A percentile compares a stretch with the other conserved stretches of the same genome.
phyloP scores from a whole-genome alignment of 2,113 vertebrate genomes.

The Nibea albiflora region DNA sequence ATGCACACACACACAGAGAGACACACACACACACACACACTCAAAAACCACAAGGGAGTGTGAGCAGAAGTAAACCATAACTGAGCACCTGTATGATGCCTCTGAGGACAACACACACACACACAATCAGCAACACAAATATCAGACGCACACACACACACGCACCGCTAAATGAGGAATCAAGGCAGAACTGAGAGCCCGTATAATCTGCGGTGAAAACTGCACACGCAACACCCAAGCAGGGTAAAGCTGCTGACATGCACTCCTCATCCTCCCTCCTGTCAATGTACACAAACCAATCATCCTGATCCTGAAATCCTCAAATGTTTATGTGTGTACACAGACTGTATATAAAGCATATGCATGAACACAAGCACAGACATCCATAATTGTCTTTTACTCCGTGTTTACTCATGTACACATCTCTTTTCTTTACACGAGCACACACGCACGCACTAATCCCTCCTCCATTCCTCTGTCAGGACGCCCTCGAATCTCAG shows the following conservation, averaged over 20 bases:
- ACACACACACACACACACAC: constrained; percentile 14
- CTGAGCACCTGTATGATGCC: constrained; percentile 41
- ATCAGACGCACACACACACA: constrained; percentile 19
- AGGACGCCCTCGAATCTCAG: constrained; percentile 37
- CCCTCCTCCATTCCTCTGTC: constrained; percentile 32
- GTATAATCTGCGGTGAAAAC: constrained; percentile 47
- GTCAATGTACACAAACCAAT: constrained; percentile 32
- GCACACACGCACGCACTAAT: constrained; percentile 35
- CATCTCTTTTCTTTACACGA: neutral
- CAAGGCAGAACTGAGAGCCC: constrained; percentile 9
- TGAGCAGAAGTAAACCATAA: constrained; percentile 17
- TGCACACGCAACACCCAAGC: constrained; percentile 27
- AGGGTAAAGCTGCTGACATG: constrained; percentile 42
- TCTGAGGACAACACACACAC: constrained; percentile 20
- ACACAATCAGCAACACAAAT: constrained; percentile 20
- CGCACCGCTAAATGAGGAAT: constrained; percentile 7
- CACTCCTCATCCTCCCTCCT: constrained; percentile 13
- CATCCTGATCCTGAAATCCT: constrained; percentile 21
- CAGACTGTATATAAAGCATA: neutral
- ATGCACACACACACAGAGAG: constrained; percentile 20
- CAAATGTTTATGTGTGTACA: neutral
- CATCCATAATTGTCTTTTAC: neutral
- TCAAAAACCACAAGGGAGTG: constrained; percentile 16
- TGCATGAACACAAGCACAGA: constrained; percentile 6
- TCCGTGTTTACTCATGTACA: neutral